A percentile compares a stretch with the other conserved stretches of the same genome.
phyloP scores from a whole-genome alignment of 2,797 vertebrate genomes.

The Perdix hodgsoniae region DNA sequence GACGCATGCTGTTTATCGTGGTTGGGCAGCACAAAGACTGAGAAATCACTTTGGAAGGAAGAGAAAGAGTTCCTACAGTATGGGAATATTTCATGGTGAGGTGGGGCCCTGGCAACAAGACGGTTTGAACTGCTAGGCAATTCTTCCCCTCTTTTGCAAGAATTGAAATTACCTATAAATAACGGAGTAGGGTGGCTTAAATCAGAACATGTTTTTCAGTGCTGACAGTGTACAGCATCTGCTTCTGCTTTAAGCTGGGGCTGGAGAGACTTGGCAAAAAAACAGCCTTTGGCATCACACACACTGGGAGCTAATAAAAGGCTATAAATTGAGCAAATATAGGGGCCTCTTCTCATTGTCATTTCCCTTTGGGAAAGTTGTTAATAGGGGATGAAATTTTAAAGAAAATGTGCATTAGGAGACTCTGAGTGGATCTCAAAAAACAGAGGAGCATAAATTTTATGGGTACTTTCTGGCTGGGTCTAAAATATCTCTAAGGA shows the following conservation, averaged over 20 bases:
- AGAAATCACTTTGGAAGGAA: background rate
- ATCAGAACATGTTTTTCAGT: constrained; percentile 47
- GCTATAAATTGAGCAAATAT: constrained; percentile 52
- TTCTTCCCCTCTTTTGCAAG: constrained; percentile 29
- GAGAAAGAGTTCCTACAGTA: background rate
- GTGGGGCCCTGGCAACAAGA: background rate
- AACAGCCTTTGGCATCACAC: constrained; percentile 48
- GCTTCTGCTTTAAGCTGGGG: constrained; percentile 64
- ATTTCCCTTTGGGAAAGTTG: constrained; percentile 60
- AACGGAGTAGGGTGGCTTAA: constrained; percentile 19
- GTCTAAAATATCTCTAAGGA: background rate
- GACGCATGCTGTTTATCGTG: background rate
- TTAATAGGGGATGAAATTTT: constrained; percentile 47
- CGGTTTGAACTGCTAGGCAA: background rate
- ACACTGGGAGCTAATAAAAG: constrained; percentile 54
- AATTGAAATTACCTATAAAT: constrained; percentile 52
- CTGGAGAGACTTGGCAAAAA: constrained; percentile 57
- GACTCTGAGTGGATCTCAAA: constrained; percentile 12
- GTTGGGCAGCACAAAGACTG: background rate
- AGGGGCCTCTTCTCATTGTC: constrained; percentile 58
- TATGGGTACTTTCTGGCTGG: constrained; percentile 17
- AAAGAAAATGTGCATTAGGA: constrained; percentile 54
- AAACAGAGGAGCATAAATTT: constrained; percentile 9
- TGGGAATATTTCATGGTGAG: background rate
- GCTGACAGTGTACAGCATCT: constrained; percentile 55